Conservation (phyloP, 2,113 vertebrate genomes). For the Neodontobutis hainanensis region DNA sequence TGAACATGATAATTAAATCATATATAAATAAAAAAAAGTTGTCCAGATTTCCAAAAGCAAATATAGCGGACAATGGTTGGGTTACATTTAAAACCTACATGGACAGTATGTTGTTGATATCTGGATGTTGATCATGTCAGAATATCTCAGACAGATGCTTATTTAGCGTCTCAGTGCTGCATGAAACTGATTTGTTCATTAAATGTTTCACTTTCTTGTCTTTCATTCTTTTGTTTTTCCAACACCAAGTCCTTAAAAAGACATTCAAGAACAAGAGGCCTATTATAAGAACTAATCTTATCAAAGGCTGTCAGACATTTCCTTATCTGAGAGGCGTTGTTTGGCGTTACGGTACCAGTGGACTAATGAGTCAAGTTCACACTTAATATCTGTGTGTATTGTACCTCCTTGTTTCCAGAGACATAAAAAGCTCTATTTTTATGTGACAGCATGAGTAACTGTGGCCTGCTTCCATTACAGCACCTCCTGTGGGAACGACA, state of each 20-base stretch:
- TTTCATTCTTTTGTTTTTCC: neutral
- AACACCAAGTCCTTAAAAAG: constrained; percentile 12
- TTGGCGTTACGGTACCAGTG: neutral
- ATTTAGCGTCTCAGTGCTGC: neutral
- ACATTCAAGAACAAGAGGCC: constrained; percentile 7
- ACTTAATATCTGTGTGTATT: no score
- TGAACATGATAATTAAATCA: no score
- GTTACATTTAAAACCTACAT: no score
- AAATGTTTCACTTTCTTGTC: neutral
- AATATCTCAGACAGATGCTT: no score
- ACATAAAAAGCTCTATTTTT: constrained; percentile 26
- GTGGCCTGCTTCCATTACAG: constrained; percentile 28
- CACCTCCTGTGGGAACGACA: constrained; percentile 7
- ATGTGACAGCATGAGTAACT: constrained; percentile 16
- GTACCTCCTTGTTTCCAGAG: neutral
- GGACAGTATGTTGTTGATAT: no score
- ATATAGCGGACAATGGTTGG: no score
- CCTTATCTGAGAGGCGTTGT: constrained; percentile 18
- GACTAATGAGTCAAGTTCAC: neutral
- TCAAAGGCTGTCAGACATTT: constrained; percentile 13
- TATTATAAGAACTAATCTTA: constrained; percentile 25
- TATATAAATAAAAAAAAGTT: no score
- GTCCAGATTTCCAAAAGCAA: no score
- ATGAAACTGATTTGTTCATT: neutral
- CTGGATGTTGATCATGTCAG: no score